Conservation (phyloP, 2,113 vertebrate species). For the Paradoxurus hermaphroditus region DNA sequence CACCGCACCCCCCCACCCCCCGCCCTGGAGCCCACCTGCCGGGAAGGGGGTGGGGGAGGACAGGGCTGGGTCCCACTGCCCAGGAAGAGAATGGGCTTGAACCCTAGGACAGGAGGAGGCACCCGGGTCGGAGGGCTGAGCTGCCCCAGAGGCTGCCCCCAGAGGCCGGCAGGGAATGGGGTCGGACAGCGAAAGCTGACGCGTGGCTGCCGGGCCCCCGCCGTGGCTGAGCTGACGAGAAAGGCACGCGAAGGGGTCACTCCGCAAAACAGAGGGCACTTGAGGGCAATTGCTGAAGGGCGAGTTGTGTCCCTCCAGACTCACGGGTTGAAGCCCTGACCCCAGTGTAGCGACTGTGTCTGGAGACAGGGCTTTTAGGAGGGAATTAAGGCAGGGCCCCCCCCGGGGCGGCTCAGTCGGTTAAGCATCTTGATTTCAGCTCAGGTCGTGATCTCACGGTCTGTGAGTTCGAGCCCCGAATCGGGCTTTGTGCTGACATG, state of each 20-base stretch:
- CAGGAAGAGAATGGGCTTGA: background rate
- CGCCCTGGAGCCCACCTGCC: accelerated
- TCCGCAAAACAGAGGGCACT: background rate
- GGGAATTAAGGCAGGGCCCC: background rate
- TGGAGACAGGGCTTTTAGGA: background rate
- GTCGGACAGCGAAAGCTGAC: background rate
- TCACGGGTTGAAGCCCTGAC: background rate
- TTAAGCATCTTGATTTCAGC: no score
- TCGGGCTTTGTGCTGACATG: no score
- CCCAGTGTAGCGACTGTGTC: background rate
- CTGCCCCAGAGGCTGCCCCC: background rate
- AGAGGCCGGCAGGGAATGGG: accelerated
- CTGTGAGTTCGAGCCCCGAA: no score
- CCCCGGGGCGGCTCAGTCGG: no score
- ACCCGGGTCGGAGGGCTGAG: background rate
- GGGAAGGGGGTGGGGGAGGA: background rate
- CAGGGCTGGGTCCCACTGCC: background rate
- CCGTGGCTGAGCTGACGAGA: background rate
- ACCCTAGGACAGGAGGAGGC: background rate
- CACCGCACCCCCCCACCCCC: background rate
- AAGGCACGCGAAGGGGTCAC: background rate
- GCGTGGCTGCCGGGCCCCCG: background rate
- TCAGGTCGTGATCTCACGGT: no score
- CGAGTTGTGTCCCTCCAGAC: background rate
- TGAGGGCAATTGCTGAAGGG: background rate